Conservation (phyloP, 2,797 vertebrate genomes). For the Hozukius guyotensis region DNA sequence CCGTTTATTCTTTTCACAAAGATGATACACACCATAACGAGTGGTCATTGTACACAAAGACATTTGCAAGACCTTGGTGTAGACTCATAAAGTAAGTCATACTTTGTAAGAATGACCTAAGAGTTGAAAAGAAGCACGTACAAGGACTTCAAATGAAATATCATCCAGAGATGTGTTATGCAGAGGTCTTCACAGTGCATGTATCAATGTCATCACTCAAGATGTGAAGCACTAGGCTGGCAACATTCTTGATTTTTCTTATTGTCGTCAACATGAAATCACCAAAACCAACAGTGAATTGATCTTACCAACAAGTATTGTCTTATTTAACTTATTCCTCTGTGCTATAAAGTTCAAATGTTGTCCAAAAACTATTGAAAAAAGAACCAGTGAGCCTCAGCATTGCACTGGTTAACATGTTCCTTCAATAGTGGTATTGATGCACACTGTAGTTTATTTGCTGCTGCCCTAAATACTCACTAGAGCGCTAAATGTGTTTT, state of each 20-base stretch:
- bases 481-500: background rate
- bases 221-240: background rate
- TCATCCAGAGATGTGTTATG: background rate
- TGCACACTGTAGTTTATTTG: background rate
- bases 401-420: background rate
- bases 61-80: background rate
- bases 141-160: background rate
- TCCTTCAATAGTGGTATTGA: background rate
- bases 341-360: background rate
- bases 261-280: background rate
- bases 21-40: background rate
- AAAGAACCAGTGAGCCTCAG: background rate
- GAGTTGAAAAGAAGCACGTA: background rate
- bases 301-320: background rate
- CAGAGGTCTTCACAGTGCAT: background rate
- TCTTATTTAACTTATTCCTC: background rate
- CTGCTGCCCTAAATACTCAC: background rate
- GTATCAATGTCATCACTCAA: background rate
- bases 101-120: background rate
- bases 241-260: background rate
- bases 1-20: background rate
- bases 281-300: background rate
- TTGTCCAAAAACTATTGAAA: background rate
- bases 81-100: background rate
- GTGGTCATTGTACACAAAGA: background rate